Conservation (phyloP, 1,140 invertebrate genomes). For the Rhysida immarginata region DNA sequence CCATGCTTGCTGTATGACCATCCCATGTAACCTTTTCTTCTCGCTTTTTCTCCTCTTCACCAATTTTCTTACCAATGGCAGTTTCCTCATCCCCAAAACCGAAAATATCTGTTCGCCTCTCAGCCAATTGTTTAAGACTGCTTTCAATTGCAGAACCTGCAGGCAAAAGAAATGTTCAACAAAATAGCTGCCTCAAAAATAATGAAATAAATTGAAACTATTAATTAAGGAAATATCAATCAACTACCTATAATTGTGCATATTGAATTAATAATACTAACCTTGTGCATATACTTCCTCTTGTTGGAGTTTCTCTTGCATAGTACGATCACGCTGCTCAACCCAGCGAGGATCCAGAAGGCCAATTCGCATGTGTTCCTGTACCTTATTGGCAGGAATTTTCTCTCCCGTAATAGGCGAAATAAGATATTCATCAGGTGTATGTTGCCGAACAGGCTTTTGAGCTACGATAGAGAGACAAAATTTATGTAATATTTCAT, state of each 20-base stretch:
- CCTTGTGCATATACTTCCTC: conserved; percentile 72
- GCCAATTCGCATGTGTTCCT: conserved; percentile 95
- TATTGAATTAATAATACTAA: conserved; percentile 16
- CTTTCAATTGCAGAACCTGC: conserved; percentile 76
- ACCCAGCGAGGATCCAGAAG: conserved; percentile 95
- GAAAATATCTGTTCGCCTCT: conserved; percentile 98
- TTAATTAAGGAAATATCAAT: not conserved
- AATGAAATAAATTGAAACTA: not conserved
- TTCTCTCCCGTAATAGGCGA: conserved; percentile 96
- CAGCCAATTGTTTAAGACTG: conserved; percentile 87
- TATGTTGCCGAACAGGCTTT: conserved; percentile 39
- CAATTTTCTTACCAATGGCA: conserved; percentile 97
- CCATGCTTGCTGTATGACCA: conserved; percentile 88
- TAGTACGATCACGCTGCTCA: conserved; percentile 80
- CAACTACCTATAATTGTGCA: too few species aligned
- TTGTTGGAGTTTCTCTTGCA: conserved; percentile 65
- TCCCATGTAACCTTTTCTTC: conserved; percentile 90
- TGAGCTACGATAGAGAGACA: conserved; percentile 26
- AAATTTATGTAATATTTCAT: not conserved
- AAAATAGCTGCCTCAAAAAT: too few species aligned
- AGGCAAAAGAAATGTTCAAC: conserved; percentile 12
- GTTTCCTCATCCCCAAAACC: conserved; percentile 97
- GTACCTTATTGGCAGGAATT: conserved; percentile 90
- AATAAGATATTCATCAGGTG: conserved; percentile 79
- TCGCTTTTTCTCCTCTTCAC: conserved; percentile 78